Conservation (phyloP, 1,140 invertebrate genomes). For the Cotesia vestalis region DNA sequence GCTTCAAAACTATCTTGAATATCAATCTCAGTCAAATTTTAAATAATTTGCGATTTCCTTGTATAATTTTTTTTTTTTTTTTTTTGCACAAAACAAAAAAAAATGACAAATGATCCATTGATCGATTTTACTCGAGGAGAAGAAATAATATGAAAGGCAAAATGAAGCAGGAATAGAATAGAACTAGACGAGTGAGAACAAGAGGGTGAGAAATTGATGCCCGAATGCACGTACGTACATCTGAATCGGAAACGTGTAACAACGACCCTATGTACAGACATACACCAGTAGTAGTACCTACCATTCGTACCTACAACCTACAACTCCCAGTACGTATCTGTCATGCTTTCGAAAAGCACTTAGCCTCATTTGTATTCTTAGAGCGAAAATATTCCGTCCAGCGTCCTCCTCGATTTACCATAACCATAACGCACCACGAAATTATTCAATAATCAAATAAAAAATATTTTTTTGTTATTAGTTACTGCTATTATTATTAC, state of each 20-base stretch:
- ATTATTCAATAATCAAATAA: slow-evolving; percentile 67
- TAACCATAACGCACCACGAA: slow-evolving; percentile 62
- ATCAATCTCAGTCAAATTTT: too few relatives aligned
- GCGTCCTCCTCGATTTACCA: slow-evolving; percentile 58
- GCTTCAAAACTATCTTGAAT: too few relatives aligned
- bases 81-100: background rate
- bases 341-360: slow-evolving; percentile 50
- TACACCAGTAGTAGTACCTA: slow-evolving; percentile 19
- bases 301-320: slow-evolving; percentile 17
- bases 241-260: background rate
- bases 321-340: slow-evolving; percentile 30
- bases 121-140: background rate
- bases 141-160: background rate
- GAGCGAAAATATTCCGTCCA: slow-evolving; percentile 38
- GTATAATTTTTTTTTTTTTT: too few relatives aligned
- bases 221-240: background rate
- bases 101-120: background rate
- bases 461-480: slow-evolving; percentile 38
- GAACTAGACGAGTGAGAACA: background rate
- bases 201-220: slow-evolving; percentile 17
- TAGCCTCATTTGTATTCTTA: slow-evolving; percentile 67
- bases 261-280: background rate
- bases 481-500: too few relatives aligned
- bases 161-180: background rate
- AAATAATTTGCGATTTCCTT: too few relatives aligned